Evolutionary conservation across 2,888 invertebrate species (phyloP).

Genomic region (Orthosia cruda): DNA sequence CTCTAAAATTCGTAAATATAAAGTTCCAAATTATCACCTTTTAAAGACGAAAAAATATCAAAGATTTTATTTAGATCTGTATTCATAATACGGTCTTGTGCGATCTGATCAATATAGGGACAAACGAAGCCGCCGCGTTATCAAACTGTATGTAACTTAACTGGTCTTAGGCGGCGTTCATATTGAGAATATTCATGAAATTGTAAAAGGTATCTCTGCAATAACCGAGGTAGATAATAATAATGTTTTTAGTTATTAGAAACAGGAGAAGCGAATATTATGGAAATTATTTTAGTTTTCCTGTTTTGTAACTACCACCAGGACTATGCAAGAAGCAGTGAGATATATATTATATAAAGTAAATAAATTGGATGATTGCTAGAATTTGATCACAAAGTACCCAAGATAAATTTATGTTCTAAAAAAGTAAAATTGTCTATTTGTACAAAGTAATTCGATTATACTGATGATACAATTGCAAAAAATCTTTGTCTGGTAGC

Average conservation of each 20-base stretch:
- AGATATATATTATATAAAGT: not conserved
- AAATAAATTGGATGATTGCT: not conserved
- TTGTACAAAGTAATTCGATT: no score
- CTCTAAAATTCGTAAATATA: no score
- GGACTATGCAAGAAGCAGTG: not conserved
- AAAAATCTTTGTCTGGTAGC: no score
- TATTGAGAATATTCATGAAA: slow-evolving; percentile 63
- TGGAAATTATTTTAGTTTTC: not conserved
- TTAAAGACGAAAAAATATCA: slow-evolving; percentile 11
- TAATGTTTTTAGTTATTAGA: not conserved
- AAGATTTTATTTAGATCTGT: slow-evolving; percentile 63
- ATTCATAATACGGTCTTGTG: slow-evolving; percentile 76
- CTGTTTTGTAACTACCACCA: not conserved
- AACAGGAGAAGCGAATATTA: no score
- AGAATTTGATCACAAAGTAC: not conserved
- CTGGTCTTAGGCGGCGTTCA: slow-evolving; percentile 76
- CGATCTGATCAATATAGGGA: slow-evolving; percentile 83
- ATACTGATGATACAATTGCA: no score
- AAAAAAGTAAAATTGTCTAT: no score
- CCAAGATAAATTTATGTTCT: no score
- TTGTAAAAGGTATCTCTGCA: slow-evolving; percentile 26
- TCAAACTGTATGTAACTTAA: slow-evolving; percentile 83
- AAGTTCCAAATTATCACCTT: not conserved
- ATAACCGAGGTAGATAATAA: slow-evolving; percentile 2
- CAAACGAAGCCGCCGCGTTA: slow-evolving; percentile 88